Percentiles rank a stretch among this genome's conserved stretches.
Evolutionary conservation across 2,113 vertebrate genomes (phyloP).

Genomic region (Anthoscopus minutus): DNA sequence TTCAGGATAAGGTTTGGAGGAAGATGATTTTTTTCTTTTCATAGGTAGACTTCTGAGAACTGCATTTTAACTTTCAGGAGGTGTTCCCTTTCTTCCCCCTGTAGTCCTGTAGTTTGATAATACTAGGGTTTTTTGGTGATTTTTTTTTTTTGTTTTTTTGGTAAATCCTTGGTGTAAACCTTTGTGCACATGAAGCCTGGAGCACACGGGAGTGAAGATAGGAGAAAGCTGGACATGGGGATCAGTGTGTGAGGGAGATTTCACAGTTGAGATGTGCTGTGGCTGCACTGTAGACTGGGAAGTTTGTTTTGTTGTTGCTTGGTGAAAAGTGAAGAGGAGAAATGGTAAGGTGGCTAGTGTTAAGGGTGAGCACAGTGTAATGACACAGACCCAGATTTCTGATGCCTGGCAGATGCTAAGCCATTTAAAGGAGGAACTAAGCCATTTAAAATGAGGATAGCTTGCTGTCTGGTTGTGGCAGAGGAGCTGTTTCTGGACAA

Average conservation of each 20-base stretch:
- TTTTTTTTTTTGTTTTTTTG: not conserved
- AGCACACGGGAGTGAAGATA: not conserved
- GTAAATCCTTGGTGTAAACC: not conserved
- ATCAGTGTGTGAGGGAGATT: not conserved
- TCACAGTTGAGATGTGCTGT: not conserved
- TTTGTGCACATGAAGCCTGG: not conserved
- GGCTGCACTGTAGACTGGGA: not conserved
- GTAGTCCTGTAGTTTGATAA: not conserved
- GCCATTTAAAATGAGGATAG: not conserved
- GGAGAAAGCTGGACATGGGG: not conserved
- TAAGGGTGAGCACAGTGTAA: not conserved
- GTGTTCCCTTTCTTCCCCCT: not conserved
- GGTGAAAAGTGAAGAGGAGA: not conserved
- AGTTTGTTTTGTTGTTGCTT: not conserved
- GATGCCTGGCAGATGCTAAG: not conserved
- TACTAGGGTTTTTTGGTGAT: not conserved
- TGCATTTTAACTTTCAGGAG: not conserved
- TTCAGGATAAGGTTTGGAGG: not conserved
- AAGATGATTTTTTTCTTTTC: not conserved
- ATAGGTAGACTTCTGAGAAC: not conserved
- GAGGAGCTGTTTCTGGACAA: not conserved
- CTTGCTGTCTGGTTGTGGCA: not conserved
- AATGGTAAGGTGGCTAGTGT: not conserved
- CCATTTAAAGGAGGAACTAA: not conserved
- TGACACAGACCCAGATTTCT: not conserved